phyloP scores from a whole-genome alignment of 2,888 invertebrate genomes.

The Vesta saturnalis region DNA sequence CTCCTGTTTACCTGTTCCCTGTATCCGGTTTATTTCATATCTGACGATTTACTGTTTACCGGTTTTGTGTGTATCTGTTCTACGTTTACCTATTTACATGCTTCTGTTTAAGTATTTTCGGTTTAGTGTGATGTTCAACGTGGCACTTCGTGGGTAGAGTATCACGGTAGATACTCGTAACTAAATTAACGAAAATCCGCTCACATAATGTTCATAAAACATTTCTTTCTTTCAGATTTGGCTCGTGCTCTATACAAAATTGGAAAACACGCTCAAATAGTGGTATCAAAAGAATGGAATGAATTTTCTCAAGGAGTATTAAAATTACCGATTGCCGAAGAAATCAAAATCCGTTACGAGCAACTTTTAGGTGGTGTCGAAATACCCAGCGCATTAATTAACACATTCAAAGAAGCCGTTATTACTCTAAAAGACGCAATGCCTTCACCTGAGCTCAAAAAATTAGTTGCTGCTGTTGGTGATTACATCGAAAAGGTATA shows the following conservation, averaged over 20 bases:
- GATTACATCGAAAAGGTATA: constrained; percentile 72
- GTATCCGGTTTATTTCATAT: no score
- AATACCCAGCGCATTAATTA: constrained; percentile 68
- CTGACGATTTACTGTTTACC: no score
- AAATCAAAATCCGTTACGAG: constrained; percentile 62
- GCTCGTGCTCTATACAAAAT: constrained; percentile 59
- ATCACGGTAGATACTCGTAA: no score
- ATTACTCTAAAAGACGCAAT: constrained; percentile 67
- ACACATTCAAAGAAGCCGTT: constrained; percentile 66
- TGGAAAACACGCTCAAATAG: constrained; percentile 59
- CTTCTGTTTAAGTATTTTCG: no score
- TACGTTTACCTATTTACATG: no score
- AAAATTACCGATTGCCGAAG: constrained; percentile 65
- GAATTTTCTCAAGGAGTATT: constrained; percentile 65
- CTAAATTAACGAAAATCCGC: no score
- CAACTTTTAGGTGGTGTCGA: constrained; percentile 51
- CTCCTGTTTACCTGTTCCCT: no score
- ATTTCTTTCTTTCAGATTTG: constrained; percentile 55
- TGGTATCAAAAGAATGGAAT: constrained; percentile 61
- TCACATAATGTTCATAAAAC: not conserved
- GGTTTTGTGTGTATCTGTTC: no score
- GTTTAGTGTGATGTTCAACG: no score
- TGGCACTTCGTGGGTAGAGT: no score
- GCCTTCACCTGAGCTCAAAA: constrained; percentile 72
- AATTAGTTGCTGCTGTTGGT: constrained; percentile 68